Percentiles rank a stretch among this genome's conserved stretches.
Evolutionary conservation across 2,797 vertebrate species (phyloP).

Genomic region (Megaceryle alcyon): DNA sequence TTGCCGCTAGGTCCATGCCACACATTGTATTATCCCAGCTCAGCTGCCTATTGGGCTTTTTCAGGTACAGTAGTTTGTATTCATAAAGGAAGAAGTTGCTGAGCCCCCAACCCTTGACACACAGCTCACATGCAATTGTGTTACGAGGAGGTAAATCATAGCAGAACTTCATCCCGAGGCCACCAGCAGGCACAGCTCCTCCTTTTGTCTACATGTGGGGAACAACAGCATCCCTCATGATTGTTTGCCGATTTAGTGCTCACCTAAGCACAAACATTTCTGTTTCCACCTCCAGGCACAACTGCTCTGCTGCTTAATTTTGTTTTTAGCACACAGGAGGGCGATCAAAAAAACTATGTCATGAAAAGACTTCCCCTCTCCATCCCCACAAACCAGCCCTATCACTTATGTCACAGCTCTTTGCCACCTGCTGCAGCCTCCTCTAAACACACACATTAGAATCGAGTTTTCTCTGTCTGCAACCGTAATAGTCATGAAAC

Average conservation of each 20-base stretch:
- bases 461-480: accelerated
- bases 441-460: neutral
- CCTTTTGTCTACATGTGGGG: neutral
- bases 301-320: neutral
- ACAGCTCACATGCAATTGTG: accelerated
- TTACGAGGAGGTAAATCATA: accelerated
- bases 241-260: neutral
- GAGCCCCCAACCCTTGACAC: neutral
- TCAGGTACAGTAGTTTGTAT: accelerated
- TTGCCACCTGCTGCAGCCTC: slow-evolving; percentile 2
- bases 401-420: neutral
- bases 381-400: neutral
- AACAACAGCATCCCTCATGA: neutral
- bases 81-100: neutral
- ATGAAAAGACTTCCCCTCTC: neutral
- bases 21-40: accelerated
- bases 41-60: neutral
- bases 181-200: neutral
- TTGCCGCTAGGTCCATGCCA: accelerated
- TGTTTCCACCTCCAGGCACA: neutral
- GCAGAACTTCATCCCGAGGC: neutral
- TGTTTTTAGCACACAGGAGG: neutral
- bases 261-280: neutral
- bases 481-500: accelerated
- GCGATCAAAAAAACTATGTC: accelerated